phyloP scores from a whole-genome alignment of 2,888 invertebrate genomes.

The Ochropleura leucogaster region DNA sequence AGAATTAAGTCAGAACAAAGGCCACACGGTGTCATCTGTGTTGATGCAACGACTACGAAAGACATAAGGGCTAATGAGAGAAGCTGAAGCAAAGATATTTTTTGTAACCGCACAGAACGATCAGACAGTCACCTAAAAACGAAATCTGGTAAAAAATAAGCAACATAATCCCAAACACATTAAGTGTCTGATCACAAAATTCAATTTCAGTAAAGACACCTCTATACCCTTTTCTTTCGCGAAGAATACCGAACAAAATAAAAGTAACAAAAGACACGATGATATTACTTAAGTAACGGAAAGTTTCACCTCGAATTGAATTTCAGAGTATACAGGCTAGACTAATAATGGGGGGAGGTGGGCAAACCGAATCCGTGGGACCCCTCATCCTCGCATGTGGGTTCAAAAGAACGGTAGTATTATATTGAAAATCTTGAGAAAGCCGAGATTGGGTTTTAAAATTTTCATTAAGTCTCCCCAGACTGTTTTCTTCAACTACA shows the following conservation, averaged over 20 bases:
- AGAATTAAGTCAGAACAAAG: neutral
- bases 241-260: constrained; percentile 60
- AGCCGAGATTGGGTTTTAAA: constrained; percentile 65
- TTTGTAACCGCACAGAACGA: neutral
- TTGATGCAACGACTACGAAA: neutral
- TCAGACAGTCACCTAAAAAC: neutral
- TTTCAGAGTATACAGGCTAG: constrained; percentile 68
- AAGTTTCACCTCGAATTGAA: constrained; percentile 72
- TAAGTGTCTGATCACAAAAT: constrained; percentile 53
- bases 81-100: constrained; percentile 4
- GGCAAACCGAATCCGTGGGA: constrained; percentile 61
- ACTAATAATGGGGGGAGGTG: constrained; percentile 68
- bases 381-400: constrained; percentile 64
- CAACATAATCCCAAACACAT: constrained; percentile 44
- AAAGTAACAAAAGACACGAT: constrained; percentile 67
- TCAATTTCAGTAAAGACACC: constrained; percentile 54
- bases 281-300: constrained; percentile 64
- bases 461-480: constrained; percentile 65
- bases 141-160: constrained; percentile 29
- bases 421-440: constrained; percentile 69
- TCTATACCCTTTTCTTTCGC: constrained; percentile 47
- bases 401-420: constrained; percentile 67
- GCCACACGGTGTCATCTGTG: neutral
- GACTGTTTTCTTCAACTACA: constrained; percentile 52
- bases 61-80: neutral